Base-by-base conservation (phyloP, 2,113 vertebrate species). In the Ellobius talpinus region DNA sequence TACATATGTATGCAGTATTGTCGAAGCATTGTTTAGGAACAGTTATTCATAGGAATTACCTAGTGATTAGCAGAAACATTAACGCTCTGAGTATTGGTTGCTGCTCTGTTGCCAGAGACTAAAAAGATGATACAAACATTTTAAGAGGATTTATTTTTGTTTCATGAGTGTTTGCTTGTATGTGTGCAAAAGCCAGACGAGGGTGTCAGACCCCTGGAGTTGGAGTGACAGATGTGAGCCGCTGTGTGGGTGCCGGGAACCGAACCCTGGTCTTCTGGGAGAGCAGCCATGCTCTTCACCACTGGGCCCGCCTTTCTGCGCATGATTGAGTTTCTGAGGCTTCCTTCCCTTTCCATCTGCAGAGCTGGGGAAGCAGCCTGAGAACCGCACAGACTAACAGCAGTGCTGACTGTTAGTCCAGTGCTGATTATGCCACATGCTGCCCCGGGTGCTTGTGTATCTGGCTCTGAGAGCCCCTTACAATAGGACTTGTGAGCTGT, bases 101-200 rank as follows among this genome's bases (percentile, higher is more conserved):
- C 55, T 86, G 74, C 7, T 87, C 58, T 79, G 45, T 87, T 84
- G 77, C 26, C 74, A 78, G 73, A 81, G 52, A 76, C 72, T 39
- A 85, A 36, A 90, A 68, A 93, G 26, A 91, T 47, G 21, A 73
- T 73, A 81, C n/a, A 82, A 61, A 52, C 45, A 92, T 96, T 91
- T 85, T 47, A 63, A 24, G 65, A 65, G 31, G 31, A 65, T 63
- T 26, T 82, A 4, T 86, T 86, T 63, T 66, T 68, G 47, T 24
- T 50, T 50, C 23, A 33, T 66, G 84, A 42, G 84, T 36, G 63
- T 50, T 33, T 36, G 42, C 31, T 14, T 86, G 39, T 17, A 33
- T 47, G 39, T 47, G 16, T 47, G 13, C 24, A 85, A 61, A 85
- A 16, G 55, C 79, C 24, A 11, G 73, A 76, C 1, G 39, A 45